Percentiles rank a stretch among this genome's conserved stretches.
Evolutionary conservation across 2,797 vertebrate species (phyloP).

Genomic region (Lepidocolaptes lacrymiger): DNA sequence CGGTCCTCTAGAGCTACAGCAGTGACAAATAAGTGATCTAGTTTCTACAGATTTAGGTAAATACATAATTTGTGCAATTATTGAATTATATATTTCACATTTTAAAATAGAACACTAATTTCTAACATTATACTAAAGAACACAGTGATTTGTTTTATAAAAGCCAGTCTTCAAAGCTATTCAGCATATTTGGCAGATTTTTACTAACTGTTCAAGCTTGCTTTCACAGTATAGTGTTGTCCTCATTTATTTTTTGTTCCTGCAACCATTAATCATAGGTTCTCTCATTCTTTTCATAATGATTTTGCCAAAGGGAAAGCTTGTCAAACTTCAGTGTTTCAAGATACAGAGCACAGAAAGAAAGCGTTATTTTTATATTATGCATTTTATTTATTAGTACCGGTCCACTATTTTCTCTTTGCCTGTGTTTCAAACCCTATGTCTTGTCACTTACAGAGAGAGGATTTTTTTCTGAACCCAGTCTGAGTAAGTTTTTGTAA

Average conservation of each 20-base stretch:
- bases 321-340: conserved; percentile 18
- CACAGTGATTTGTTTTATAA: neutral
- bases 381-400: neutral
- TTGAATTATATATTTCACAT: neutral
- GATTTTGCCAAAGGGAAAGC: neutral
- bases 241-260: conserved; percentile 32
- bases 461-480: neutral
- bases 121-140: neutral
- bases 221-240: conserved; percentile 9
- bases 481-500: neutral
- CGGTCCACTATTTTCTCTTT: neutral
- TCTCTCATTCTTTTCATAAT: conserved; percentile 16
- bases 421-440: neutral
- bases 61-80: neutral
- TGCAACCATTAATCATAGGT: conserved; percentile 29
- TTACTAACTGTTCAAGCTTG: neutral
- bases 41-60: neutral
- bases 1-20: neutral
- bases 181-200: conserved; percentile 6
- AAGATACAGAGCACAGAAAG: neutral
- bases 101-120: neutral
- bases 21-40: neutral
- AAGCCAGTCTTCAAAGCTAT: conserved; percentile 22
- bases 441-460: neutral
- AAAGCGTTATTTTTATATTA: neutral